phyloP scores from a whole-genome alignment of 2,797 vertebrate genomes.

The Hozukius guyotensis region DNA sequence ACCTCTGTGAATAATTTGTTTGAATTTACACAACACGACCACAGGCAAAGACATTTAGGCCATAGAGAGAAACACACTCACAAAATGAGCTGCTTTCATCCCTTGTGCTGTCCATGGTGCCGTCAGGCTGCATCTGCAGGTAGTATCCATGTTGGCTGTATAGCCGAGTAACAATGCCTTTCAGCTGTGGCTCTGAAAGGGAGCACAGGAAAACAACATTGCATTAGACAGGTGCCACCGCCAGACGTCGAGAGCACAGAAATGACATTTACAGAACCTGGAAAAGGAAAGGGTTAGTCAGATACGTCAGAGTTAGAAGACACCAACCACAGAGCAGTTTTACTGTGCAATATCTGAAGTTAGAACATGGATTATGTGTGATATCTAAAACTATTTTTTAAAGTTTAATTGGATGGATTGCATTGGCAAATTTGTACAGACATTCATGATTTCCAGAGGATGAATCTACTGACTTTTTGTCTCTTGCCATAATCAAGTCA shows the following conservation, averaged over 20 bases:
- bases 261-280: background rate
- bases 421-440: background rate
- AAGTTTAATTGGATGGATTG: background rate
- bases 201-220: slow-evolving; percentile 30
- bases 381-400: background rate
- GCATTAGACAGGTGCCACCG: slow-evolving; percentile 1
- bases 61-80: slow-evolving; percentile 57
- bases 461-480: background rate
- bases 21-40: slow-evolving; percentile 4
- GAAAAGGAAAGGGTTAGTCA: slow-evolving; percentile 1
- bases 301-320: background rate
- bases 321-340: background rate
- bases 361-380: background rate
- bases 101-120: slow-evolving; percentile 96
- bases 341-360: background rate
- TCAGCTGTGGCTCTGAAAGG: slow-evolving; percentile 94
- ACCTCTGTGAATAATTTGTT: slow-evolving; percentile 24
- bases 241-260: background rate
- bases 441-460: background rate
- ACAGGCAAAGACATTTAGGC: background rate
- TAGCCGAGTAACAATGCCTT: slow-evolving; percentile 97
- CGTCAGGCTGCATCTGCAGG: slow-evolving; percentile 97
- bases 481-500: background rate
- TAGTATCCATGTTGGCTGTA: slow-evolving; percentile 97
- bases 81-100: slow-evolving; percentile 93